Conservation (phyloP, 2,113 vertebrate species). For the Penelope pileata region DNA sequence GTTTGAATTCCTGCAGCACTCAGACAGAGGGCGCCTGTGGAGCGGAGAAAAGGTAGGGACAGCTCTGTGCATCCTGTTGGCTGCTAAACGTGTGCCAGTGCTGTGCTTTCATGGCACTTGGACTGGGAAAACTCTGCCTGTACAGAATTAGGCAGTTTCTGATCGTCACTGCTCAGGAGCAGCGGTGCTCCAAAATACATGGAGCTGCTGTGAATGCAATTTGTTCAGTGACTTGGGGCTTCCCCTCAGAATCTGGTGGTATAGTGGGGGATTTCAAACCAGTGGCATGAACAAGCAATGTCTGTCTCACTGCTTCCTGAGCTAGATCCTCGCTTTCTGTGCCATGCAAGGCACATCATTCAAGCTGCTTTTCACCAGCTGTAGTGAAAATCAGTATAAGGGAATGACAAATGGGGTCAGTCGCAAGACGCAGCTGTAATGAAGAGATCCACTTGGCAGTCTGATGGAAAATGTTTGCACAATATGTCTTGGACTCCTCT, state of each 20-base stretch:
- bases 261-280: neutral
- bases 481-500: neutral
- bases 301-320: no score
- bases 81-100: no score
- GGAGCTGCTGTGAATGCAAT: accelerated
- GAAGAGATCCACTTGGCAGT: neutral
- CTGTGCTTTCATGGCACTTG: accelerated
- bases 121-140: accelerated
- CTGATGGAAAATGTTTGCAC: no score
- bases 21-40: constrained; percentile 50
- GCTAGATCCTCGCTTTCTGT: neutral
- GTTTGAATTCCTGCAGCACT: neutral
- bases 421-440: neutral
- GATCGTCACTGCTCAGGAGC: neutral
- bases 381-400: neutral
- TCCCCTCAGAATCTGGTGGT: neutral
- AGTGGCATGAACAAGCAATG: neutral
- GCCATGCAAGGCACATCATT: accelerated
- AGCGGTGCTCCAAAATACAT: neutral
- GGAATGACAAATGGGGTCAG: neutral
- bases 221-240: neutral
- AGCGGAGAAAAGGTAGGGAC: neutral
- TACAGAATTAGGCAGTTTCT: accelerated
- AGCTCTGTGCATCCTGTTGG: accelerated
- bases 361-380: neutral